phyloP scores from a whole-genome alignment of 2,113 vertebrate genomes.

The Dromaius novaehollandiae region DNA sequence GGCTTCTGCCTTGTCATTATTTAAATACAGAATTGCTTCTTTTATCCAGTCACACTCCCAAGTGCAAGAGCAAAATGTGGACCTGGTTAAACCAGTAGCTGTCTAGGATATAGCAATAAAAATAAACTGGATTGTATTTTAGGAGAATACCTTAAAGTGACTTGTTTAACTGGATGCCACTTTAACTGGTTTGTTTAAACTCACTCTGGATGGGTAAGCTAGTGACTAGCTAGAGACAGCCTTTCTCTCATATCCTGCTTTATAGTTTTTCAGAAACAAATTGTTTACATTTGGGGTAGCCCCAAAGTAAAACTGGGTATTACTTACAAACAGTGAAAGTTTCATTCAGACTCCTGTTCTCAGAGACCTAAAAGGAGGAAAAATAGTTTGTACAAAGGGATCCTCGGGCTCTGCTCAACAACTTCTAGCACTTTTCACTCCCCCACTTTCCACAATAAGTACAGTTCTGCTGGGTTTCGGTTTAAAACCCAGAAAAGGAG shows the following conservation, averaged over 20 bases:
- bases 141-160: not conserved
- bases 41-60: not conserved
- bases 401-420: not conserved
- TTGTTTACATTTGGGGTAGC: not conserved
- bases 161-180: not conserved
- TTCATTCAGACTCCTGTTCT: not conserved
- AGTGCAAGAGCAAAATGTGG: not conserved
- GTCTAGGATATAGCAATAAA: not conserved
- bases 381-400: not conserved
- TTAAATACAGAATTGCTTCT: conserved; percentile 7
- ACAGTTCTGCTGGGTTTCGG: not conserved
- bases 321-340: not conserved
- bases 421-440: not conserved
- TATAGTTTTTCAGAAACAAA: not conserved
- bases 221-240: not conserved
- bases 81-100: not conserved
- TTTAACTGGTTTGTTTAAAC: not conserved
- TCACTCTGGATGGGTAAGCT: not conserved
- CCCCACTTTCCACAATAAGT: not conserved
- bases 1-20: not conserved
- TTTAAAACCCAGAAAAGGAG: not conserved
- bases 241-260: not conserved
- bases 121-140: not conserved
- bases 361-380: not conserved
- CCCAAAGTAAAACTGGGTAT: not conserved